Base-by-base conservation (phyloP, 2,797 vertebrate species). In the Sarcophilus harrisii region DNA sequence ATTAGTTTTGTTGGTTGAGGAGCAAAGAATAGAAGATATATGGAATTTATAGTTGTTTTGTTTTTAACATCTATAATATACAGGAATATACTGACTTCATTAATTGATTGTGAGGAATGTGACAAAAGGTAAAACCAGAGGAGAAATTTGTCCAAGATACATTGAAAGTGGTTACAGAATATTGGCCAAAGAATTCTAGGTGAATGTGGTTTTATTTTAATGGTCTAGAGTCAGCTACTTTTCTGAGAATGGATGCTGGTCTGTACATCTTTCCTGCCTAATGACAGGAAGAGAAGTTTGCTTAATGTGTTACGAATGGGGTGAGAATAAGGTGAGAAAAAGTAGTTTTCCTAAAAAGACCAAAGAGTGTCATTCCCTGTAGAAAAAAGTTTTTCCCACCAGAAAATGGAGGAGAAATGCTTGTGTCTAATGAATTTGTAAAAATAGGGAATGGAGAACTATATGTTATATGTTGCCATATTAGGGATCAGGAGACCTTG, bases 1-100 rank as follows among this genome's bases (percentile, higher is more conserved):
- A 4, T 0, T 58, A 94, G 93, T 62, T 49, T 59, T 95, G 91
- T 52, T 89, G 93, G 94, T 97, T 94, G 24, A 62, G 27, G 60
- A 11, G 38, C 5, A 21, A 21, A 32, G 90, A 58, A 21, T 29
- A 18, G 29, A 81, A 81, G 9, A 45, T 4, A 24, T 1, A 27
- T 45, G 8, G 38, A 45, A 87, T 87, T 27, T 11, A 87, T 87
- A 13, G 66, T 91, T 55, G 54, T 55, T 55, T 54, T 54, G 52
- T 55, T 90, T 94, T 62, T 90, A 81, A 81, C 2, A 81, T 59
- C 18, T 12, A 81, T 49, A 24, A 87, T 73, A 92, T 21, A 81
- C 38, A 27, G 73, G 73, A 45, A 45, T 87, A 87, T 49, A 9
- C n/a, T 81, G 38, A 81, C 73, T 21, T 81, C 73, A 81, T 81